Conservation (phyloP, 1,140 invertebrate species). For the Radopholus similis region DNA sequence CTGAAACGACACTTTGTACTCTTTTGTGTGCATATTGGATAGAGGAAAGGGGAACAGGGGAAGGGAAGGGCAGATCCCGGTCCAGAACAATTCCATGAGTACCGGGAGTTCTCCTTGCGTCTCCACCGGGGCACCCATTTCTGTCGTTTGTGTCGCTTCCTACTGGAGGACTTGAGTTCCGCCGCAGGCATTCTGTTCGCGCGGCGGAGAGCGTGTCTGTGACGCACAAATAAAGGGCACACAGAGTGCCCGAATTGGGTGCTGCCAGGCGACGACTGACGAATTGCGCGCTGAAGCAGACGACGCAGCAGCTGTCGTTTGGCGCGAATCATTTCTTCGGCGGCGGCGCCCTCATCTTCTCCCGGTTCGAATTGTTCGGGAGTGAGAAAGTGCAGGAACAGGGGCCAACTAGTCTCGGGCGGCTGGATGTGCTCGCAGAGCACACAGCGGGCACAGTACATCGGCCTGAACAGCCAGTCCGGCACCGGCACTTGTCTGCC, state of each 20-base stretch:
- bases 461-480: slow-evolving; percentile 16
- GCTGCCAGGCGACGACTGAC: neutral
- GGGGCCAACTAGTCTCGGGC: neutral
- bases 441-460: neutral
- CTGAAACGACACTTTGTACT: slow-evolving; percentile 18
- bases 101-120: neutral
- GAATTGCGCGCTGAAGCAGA: neutral
- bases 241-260: neutral
- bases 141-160: neutral
- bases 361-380: neutral
- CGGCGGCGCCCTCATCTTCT: neutral
- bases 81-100: neutral
- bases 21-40: neutral
- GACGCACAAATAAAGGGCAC: slow-evolving; percentile 7
- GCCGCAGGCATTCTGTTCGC: neutral
- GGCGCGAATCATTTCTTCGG: neutral
- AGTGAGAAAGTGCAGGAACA: neutral
- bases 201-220: slow-evolving; percentile 6
- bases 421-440: neutral
- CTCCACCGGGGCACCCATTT: slow-evolving; percentile 17
- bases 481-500: neutral
- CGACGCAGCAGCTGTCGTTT: neutral
- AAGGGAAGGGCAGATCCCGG: neutral
- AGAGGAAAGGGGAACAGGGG: neutral
- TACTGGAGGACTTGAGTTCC: neutral